Evolutionary conservation across 2,888 invertebrate genomes (phyloP).

Genomic region (Hermaeophaga mercurialis): DNA sequence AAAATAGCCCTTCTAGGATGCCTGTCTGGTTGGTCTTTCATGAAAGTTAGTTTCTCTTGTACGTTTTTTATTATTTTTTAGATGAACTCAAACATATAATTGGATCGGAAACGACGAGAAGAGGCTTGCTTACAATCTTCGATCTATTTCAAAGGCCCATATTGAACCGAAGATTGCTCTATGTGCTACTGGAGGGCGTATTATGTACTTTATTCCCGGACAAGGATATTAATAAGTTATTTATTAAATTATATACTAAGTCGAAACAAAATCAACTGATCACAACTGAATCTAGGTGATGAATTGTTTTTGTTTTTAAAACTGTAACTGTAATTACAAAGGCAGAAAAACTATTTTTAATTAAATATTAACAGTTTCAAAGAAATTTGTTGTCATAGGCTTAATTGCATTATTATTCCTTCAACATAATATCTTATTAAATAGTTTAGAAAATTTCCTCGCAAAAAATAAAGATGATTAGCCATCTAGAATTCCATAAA

Average conservation of each 20-base stretch:
- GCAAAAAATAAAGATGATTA: too few relatives aligned
- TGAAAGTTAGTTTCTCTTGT: not conserved
- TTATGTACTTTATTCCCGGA: conserved; percentile 79
- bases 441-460: too few relatives aligned
- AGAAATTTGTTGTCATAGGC: too few relatives aligned
- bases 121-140: conserved; percentile 82
- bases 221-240: conserved; percentile 73
- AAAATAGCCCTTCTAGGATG: conserved; percentile 84
- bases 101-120: conserved; percentile 84
- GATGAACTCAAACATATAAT: conserved; percentile 90
- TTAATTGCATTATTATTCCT: too few relatives aligned
- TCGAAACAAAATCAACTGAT: conserved; percentile 56
- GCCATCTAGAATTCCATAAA: too few relatives aligned
- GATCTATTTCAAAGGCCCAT: conserved; percentile 86
- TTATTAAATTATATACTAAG: conserved; percentile 74
- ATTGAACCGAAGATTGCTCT: conserved; percentile 81
- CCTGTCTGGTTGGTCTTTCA: conserved; percentile 68
- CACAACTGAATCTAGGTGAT: conserved; percentile 47
- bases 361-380: too few relatives aligned
- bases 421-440: too few relatives aligned
- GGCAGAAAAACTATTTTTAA: too few relatives aligned
- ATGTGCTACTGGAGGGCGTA: conserved; percentile 83
- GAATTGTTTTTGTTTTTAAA: conserved; percentile 32
- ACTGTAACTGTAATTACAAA: conserved; percentile 11
- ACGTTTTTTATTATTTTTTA: conserved; percentile 41